phyloP scores from a whole-genome alignment of 2,113 vertebrate species.

The Otolemur garnettii region DNA sequence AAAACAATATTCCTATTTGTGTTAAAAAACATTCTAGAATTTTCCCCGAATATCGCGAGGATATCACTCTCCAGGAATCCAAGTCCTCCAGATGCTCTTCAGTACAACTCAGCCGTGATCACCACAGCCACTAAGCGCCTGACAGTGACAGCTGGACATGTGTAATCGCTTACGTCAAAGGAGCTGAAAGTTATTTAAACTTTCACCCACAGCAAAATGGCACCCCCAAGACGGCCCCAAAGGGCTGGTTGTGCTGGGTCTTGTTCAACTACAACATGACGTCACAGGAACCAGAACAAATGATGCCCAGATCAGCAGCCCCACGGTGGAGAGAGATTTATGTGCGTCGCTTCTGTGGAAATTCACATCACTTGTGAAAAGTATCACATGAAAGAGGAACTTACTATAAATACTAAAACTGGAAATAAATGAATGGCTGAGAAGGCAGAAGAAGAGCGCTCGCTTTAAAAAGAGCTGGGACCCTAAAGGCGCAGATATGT shows the following conservation, averaged over 20 bases:
- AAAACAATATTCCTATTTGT: conserved; percentile 57
- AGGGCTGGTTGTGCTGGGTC: conserved; percentile 71
- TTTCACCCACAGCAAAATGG: conserved; percentile 68
- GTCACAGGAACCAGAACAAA: conserved; percentile 74
- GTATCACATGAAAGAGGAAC: conserved; percentile 59
- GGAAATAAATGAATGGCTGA: conserved; percentile 55
- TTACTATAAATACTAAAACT: conserved; percentile 67
- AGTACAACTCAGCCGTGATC: conserved; percentile 21
- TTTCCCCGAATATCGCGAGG: conserved; percentile 61
- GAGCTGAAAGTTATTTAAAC: conserved; percentile 45
- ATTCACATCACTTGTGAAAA: conserved; percentile 75
- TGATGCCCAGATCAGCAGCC: conserved; percentile 60
- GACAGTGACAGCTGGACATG: background rate
- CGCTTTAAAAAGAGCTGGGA: conserved; percentile 57
- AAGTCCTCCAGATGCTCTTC: background rate
- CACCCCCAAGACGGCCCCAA: conserved; percentile 65
- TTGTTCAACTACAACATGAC: conserved; percentile 79
- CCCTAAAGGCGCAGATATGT: background rate
- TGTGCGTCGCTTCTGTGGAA: conserved; percentile 74
- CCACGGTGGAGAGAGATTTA: background rate
- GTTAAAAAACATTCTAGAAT: conserved; percentile 68
- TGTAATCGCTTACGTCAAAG: background rate
- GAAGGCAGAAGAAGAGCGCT: background rate
- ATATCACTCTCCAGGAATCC: background rate
- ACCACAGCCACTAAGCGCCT: background rate